phyloP scores from a whole-genome alignment of 2,888 invertebrate species.

The Agrochola macilenta region DNA sequence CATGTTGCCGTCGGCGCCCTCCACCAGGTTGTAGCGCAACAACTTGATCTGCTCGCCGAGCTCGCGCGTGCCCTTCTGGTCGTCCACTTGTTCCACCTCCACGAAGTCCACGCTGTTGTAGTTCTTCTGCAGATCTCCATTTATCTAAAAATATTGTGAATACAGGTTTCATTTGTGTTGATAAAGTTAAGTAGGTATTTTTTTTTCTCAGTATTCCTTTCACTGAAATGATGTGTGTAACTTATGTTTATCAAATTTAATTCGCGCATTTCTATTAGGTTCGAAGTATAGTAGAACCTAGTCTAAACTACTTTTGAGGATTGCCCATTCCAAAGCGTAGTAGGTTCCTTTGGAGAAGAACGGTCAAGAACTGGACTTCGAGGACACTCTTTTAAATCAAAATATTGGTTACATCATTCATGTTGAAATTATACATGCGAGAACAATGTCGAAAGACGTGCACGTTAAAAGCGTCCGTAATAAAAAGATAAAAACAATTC shows the following conservation, averaged over 20 bases:
- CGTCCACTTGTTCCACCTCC: constrained; percentile 97
- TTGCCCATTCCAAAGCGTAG: too few species aligned
- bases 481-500: too few species aligned
- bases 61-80: constrained; percentile 92
- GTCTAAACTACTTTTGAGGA: too few species aligned
- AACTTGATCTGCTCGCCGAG: constrained; percentile 90
- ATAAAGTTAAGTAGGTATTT: not conserved
- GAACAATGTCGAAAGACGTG: too few species aligned
- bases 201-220: too few species aligned
- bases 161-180: not conserved
- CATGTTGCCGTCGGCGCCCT: constrained; percentile 92
- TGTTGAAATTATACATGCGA: too few species aligned
- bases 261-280: not conserved
- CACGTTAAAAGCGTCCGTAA: too few species aligned
- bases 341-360: too few species aligned
- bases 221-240: too few species aligned
- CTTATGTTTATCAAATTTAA: not conserved
- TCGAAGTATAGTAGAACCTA: not conserved
- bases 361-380: too few species aligned
- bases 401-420: too few species aligned
- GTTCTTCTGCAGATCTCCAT: constrained; percentile 94
- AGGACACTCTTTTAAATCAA: too few species aligned
- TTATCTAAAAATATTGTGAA: constrained; percentile 82
- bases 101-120: constrained; percentile 99
- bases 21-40: constrained; percentile 93